A percentile compares a stretch with the other conserved stretches of the same genome.
Conservation (phyloP, 37 sponge, comb jelly and placozoan species). For the Eunapius fragilis region DNA sequence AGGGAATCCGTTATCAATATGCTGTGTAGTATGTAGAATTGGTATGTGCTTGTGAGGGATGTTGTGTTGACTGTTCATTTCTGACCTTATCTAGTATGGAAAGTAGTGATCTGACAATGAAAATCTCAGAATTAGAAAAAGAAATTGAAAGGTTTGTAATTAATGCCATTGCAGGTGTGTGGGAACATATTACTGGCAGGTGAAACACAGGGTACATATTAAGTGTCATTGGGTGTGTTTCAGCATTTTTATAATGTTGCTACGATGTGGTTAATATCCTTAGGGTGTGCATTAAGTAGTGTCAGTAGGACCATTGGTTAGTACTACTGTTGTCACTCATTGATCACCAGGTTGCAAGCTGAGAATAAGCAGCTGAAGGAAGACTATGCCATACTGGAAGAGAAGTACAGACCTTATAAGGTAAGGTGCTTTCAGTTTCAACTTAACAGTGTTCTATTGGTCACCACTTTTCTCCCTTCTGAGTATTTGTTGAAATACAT, state of each 20-base stretch:
- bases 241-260: background rate
- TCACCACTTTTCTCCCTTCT: too few species aligned
- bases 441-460: too few species aligned
- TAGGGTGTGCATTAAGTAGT: too few species aligned
- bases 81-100: background rate
- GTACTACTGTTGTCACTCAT: too few species aligned
- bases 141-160: conserved; percentile 38
- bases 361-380: conserved; percentile 36
- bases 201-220: too few species aligned
- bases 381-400: conserved; percentile 41
- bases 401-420: conserved; percentile 51
- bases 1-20: too few species aligned
- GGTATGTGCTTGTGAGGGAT: too few species aligned
- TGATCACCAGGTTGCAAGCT: conserved; percentile 1
- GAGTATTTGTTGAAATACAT: too few species aligned
- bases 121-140: conserved; percentile 35
- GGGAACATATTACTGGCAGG: too few species aligned
- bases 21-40: background rate
- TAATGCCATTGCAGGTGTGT: background rate
- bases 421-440: background rate
- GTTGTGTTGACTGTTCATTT: too few species aligned
- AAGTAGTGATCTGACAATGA: background rate
- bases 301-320: too few species aligned
- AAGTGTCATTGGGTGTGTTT: background rate
- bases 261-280: background rate